A percentile compares a stretch with the other conserved stretches of the same genome.
These are phyloP conservation scores for Ceratothoa steindachneri DNA, from an alignment of 2,888 invertebrate genomes.

Conservation along the genomic window DNA sequence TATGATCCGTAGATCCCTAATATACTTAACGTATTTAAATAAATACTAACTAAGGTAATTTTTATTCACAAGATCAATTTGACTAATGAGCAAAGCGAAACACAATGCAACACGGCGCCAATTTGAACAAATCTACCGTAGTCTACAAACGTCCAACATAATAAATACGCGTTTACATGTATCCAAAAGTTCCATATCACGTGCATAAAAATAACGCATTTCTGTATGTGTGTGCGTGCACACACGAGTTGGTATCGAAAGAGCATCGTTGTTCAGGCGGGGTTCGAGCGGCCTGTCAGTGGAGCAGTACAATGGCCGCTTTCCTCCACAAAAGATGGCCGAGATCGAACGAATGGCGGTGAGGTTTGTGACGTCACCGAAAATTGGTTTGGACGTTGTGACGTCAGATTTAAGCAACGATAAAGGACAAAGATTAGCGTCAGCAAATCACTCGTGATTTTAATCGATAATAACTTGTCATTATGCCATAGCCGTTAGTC, in stretches of 20 bases:
- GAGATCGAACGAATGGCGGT: neutral
- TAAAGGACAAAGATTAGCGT: neutral
- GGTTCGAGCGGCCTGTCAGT: neutral
- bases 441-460: neutral
- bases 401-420: neutral
- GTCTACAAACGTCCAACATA: no score
- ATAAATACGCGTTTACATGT: no score
- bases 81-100: no score
- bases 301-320: neutral
- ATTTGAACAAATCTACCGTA: no score
- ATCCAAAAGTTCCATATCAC: no score
- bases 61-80: no score
- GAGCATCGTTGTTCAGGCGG: neutral
- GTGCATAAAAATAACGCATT: no score
- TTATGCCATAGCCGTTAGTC: neutral
- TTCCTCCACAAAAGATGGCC: neutral
- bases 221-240: no score
- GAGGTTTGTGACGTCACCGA: neutral
- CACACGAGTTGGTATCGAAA: neutral
- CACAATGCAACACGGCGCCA: no score
- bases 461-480: neutral
- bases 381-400: neutral
- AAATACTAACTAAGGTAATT: no score
- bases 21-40: no score
- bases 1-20: no score